These are phyloP conservation scores for Hirudinaria manillensis DNA, from an alignment of 2,888 invertebrate species.

Conservation along the genomic window DNA sequence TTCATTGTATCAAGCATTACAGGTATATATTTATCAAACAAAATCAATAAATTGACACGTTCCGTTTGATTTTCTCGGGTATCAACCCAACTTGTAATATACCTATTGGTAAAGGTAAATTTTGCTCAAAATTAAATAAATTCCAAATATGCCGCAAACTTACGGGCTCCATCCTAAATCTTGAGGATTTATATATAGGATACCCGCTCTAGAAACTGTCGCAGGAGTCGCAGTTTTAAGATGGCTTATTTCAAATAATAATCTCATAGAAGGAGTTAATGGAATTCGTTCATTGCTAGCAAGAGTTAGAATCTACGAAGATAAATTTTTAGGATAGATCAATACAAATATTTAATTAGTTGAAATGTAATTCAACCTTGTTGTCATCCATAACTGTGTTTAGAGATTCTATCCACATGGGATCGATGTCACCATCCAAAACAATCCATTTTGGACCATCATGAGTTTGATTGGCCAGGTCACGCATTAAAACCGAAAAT, in stretches of 20 bases:
- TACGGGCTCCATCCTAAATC: slow-evolving; percentile 91
- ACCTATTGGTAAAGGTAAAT: slow-evolving; percentile 50
- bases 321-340: neutral
- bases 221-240: slow-evolving; percentile 91
- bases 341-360: neutral
- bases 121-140: neutral
- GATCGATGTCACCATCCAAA: slow-evolving; percentile 92
- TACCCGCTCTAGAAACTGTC: slow-evolving; percentile 91
- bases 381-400: slow-evolving; percentile 99
- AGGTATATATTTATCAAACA: slow-evolving; percentile 93
- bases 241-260: slow-evolving; percentile 92
- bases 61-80: slow-evolving; percentile 58
- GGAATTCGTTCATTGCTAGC: slow-evolving; percentile 95
- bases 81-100: slow-evolving; percentile 70
- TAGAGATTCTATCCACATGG: slow-evolving; percentile 96
- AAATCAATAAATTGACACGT: slow-evolving; percentile 77
- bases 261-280: slow-evolving; percentile 81
- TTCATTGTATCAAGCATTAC: slow-evolving; percentile 79
- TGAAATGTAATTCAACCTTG: slow-evolving; percentile 61
- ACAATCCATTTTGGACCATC: slow-evolving; percentile 85
- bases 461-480: slow-evolving; percentile 80
- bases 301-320: slow-evolving; percentile 71
- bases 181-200: slow-evolving; percentile 87
- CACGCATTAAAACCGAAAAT: slow-evolving; percentile 89
- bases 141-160: slow-evolving; percentile 52